phyloP scores from a whole-genome alignment of 1,140 invertebrate species.

The Amyelois transitella region DNA sequence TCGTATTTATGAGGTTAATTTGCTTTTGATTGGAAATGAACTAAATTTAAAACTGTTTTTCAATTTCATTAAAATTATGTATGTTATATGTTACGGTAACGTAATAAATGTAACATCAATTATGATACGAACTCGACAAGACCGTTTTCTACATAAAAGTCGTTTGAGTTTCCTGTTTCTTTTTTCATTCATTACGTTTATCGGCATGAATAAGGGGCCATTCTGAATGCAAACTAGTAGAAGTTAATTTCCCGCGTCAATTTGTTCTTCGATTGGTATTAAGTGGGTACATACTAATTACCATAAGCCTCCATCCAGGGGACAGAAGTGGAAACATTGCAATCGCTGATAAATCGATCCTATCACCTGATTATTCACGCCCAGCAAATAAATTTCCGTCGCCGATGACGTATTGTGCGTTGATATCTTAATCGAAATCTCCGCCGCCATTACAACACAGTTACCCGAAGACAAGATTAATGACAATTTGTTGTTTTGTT shows the following conservation, averaged over 20 bases:
- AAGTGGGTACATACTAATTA: constrained; percentile 26
- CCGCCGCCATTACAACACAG: constrained; percentile 52
- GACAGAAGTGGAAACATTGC: constrained; percentile 44
- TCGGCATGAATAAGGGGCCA: not conserved
- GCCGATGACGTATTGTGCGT: constrained; percentile 65
- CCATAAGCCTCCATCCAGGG: constrained; percentile 32
- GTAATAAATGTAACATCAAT: not conserved
- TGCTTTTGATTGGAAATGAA: too few species aligned
- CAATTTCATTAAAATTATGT: not conserved
- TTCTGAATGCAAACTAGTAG: constrained; percentile 7
- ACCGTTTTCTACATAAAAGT: not conserved
- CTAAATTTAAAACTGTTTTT: not conserved
- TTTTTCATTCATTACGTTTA: not conserved
- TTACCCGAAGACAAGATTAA: constrained; percentile 58
- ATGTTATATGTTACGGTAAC: not conserved
- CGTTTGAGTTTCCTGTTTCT: not conserved
- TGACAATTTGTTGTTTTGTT: constrained; percentile 70
- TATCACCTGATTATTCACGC: constrained; percentile 68
- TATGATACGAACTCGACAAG: not conserved
- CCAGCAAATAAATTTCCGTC: constrained; percentile 68
- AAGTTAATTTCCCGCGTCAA: constrained; percentile 10
- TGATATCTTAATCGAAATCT: constrained; percentile 73
- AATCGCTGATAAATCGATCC: constrained; percentile 56
- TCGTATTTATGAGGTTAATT: too few species aligned
- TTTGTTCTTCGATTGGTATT: constrained; percentile 4